Evolutionary conservation across 1,140 invertebrate genomes (phyloP), one percentile per base, ranked within the genome.

Genomic region (Tachypleus tridentatus): DNA sequence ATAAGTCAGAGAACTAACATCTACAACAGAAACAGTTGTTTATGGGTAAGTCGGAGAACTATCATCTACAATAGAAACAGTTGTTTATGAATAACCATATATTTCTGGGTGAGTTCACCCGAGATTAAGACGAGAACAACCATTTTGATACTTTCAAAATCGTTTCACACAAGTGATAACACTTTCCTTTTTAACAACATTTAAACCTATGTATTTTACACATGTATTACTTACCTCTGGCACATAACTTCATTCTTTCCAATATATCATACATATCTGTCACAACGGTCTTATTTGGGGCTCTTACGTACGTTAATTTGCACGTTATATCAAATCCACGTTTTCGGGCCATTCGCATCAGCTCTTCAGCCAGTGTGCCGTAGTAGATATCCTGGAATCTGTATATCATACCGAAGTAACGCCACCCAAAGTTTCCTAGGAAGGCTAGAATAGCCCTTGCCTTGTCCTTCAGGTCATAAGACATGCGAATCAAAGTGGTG

Each of bases 401-500:
- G 51, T 61, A 72, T 4, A 72, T 63, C 50, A 72, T 66, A 11
- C 70, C 70, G 54, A 72, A 70, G 11, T 62, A 52, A 51, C 54
- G 62, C 70, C 70, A 72, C 4, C 67, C 57, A 49, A 69, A 66
- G 59, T 69, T 65, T 3, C 58, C 51, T 29, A 72, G 57, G 54
- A 72, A 72, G 0, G 67, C 67, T 2, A 69, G 29, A 8, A 72
- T 72, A 1, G 70, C 70, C 29, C 57, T 51, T 9, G 70, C 69
- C 48, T 72, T 69, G 51, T 72, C 70, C 11, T 64, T 9, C 11
- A 70, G 51, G 63, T 72, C 70, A 49, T 72, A 72, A n/a, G 67
- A 69, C 57, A 70, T 64, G 11, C 70, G 56, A 9, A 72, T 69
- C 49, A 72, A 63, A 4, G 69, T 69, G 10, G 8, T 64, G 51